Evolutionary conservation across 1,140 invertebrate species (phyloP).

Genomic region (Pygmarrhopalites habei): DNA sequence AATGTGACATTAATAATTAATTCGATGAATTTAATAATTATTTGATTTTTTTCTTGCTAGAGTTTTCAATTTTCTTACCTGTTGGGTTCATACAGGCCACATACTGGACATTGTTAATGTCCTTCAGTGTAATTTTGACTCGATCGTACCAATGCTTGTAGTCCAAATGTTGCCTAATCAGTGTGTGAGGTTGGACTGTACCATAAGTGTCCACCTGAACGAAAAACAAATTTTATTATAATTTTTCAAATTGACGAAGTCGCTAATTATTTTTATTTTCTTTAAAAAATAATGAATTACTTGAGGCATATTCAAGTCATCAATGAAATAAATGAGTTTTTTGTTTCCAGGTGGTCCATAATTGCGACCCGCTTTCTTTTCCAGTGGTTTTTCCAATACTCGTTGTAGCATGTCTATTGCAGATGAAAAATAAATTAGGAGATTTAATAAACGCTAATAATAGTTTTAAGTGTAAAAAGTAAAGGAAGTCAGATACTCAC

Average conservation of each 20-base stretch:
- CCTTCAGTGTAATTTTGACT: conserved; percentile 81
- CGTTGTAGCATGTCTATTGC: conserved; percentile 80
- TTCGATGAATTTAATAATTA: conserved; percentile 5
- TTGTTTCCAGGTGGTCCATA: conserved; percentile 92
- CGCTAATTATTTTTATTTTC: background rate
- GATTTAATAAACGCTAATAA: conserved; percentile 1
- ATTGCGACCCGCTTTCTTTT: conserved; percentile 93
- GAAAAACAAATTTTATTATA: conserved; percentile 18
- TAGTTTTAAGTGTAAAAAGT: background rate
- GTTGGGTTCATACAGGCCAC: conserved; percentile 97
- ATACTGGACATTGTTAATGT: conserved; percentile 95
- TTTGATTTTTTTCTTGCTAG: no score
- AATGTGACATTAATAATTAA: background rate
- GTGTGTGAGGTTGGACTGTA: conserved; percentile 90
- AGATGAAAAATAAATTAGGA: background rate
- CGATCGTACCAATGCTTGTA: conserved; percentile 94
- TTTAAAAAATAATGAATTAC: conserved; percentile 46
- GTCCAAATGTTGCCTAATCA: conserved; percentile 90
- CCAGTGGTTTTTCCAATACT: conserved; percentile 88
- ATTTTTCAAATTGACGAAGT: background rate
- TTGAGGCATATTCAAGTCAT: conserved; percentile 98
- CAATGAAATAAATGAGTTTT: conserved; percentile 90
- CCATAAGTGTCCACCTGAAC: conserved; percentile 79
- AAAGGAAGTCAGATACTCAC: conserved; percentile 41
- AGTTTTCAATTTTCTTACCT: conserved; percentile 91